phyloP scores from a whole-genome alignment of 2,797 vertebrate genomes.

The Ataeniobius toweri region DNA sequence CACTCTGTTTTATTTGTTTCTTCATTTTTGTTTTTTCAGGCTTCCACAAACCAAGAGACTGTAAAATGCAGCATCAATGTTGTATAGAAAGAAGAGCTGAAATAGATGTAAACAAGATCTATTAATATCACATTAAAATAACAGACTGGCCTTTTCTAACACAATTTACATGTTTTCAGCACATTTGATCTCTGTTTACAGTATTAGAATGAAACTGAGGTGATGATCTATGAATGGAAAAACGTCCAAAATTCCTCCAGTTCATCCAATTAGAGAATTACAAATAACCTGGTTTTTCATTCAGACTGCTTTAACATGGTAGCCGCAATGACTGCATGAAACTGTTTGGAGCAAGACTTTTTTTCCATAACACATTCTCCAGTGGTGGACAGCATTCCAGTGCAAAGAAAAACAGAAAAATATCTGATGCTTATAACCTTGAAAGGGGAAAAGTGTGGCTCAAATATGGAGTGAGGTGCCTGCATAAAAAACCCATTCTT shows the following conservation, averaged over 20 bases:
- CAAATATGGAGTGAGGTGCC: conserved; percentile 10
- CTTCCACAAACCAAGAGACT: conserved; percentile 24
- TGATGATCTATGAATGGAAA: conserved; percentile 46
- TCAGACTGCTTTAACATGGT: conserved; percentile 66
- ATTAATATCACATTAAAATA: conserved; percentile 30
- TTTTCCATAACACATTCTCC: conserved; percentile 65
- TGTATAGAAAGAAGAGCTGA: conserved; percentile 12
- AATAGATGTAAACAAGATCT: conserved; percentile 16
- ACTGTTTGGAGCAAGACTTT: conserved; percentile 42
- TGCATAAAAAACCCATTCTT: background rate
- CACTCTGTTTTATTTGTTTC: conserved; percentile 64
- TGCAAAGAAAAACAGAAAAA: conserved; percentile 35
- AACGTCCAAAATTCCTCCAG: conserved; percentile 52
- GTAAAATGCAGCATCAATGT: conserved; percentile 10
- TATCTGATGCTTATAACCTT: conserved; percentile 34
- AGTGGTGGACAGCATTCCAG: conserved; percentile 51
- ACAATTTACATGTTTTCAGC: conserved; percentile 19
- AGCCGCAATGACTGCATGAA: conserved; percentile 69
- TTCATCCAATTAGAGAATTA: conserved; percentile 71
- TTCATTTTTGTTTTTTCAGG: conserved; percentile 44
- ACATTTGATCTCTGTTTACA: conserved; percentile 32
- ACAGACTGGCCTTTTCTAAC: conserved; percentile 21
- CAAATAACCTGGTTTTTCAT: conserved; percentile 67
- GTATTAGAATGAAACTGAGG: conserved; percentile 25
- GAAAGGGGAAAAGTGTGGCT: conserved; percentile 39